Conservation (phyloP, 2,113 vertebrate species). For the Tetrao urogallus region DNA sequence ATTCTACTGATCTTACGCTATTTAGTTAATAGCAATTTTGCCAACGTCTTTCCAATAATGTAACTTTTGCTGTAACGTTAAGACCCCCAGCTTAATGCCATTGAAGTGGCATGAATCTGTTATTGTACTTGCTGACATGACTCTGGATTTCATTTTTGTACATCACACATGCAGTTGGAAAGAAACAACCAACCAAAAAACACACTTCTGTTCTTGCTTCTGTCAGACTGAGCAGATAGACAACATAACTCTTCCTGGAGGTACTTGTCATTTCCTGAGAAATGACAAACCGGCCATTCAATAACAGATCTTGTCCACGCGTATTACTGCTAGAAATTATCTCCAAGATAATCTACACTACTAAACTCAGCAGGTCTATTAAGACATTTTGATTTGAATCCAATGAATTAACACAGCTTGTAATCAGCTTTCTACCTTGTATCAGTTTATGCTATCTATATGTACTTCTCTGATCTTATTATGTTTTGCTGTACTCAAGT, state of each 20-base stretch:
- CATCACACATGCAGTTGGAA: background rate
- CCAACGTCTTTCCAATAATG: background rate
- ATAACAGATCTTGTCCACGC: background rate
- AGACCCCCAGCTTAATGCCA: background rate
- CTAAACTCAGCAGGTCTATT: background rate
- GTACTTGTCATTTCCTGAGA: background rate
- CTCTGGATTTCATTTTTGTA: background rate
- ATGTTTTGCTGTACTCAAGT: background rate
- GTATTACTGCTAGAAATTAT: conserved; percentile 13
- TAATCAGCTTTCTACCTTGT: background rate
- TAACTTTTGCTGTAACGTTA: background rate
- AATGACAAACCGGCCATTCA: background rate
- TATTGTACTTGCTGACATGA: background rate
- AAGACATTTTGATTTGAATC: background rate
- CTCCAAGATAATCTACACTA: background rate
- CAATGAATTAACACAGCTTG: background rate
- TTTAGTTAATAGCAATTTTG: background rate
- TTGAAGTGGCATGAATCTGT: background rate
- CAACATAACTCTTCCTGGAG: background rate
- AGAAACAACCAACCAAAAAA: background rate
- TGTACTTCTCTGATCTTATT: background rate
- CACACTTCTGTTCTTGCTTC: background rate
- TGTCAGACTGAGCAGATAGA: background rate
- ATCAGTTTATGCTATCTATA: background rate
- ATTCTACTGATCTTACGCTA: background rate